Evolutionary conservation across 2,113 vertebrate species (phyloP), one percentile per base, ranked within the genome.

Genomic region (Serinus canaria): DNA sequence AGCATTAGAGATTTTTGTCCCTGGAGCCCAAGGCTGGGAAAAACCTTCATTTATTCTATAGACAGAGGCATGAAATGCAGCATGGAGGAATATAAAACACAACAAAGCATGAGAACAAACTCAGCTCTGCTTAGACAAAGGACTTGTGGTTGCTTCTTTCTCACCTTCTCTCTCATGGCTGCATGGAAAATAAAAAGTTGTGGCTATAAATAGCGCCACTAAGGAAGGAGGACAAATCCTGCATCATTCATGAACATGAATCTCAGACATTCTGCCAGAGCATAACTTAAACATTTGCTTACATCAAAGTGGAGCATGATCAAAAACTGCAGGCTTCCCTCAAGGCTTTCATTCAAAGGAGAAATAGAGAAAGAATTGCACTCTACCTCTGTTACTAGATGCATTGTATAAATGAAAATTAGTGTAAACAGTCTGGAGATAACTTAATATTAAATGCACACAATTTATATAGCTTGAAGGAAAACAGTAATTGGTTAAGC

Each of bases 221-320:
- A 7, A 85, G 39, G 69, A 92, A 93, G 52, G 70, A 95, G 75
- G 82, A 95, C 90, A 91, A 95, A 95, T 73, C 76, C 75, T 94
- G 92, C 95, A 97, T 97, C 96, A 92, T 97, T 97, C 94, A 96
- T 96, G 95, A 96, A 90, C 83, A 56, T 0, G 14, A 91, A 85
- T 76, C 90, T 94, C 81, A 97, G 89, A 96, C 78, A 21, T 96
- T 95, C 93, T 92, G 92, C 93, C 87, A 87, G 84, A 94, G 88
- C 89, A 87, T 95, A 95, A 97, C 95, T 97, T 95, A 95, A 97
- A 96, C 96, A 95, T 96, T 96, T 97, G 83, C 94, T 97, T 96
- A 96, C 96, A 96, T 97, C 95, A 95, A 97, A 97, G 97, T 53
- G 41, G 72, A 95, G 94, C 68, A 66, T 27, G 72, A 95, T 97